Percentiles rank a stretch among this genome's conserved stretches.
Conservation (phyloP, 2,888 invertebrate genomes). For the Leistus spinibarbis region DNA sequence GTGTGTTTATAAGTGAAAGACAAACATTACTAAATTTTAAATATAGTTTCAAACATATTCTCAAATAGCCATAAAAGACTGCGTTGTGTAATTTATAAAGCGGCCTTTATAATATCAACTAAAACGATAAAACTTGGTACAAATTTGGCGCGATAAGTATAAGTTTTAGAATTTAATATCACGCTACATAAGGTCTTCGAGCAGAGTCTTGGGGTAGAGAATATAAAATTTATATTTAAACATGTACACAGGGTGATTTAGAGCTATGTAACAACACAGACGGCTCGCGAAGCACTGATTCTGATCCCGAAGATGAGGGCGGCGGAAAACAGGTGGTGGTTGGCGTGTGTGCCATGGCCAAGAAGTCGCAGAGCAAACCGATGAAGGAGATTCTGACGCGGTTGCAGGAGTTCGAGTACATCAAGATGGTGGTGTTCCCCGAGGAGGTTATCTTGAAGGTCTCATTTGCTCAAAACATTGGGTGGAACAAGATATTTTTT, state of each 20-base stretch:
- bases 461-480: conserved; percentile 40
- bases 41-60: no score
- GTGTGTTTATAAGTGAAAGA: no score
- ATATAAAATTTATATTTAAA: background rate
- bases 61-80: no score
- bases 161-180: background rate
- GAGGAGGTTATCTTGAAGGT: conserved; percentile 96
- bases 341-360: conserved; percentile 99
- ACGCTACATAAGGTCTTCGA: background rate
- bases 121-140: no score
- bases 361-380: conserved; percentile 98
- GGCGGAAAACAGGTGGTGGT: conserved; percentile 92
- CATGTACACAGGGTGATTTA: conserved; percentile 70
- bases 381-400: conserved; percentile 98
- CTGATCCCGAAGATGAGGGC: conserved; percentile 59
- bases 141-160: no score
- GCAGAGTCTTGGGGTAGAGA: background rate
- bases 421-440: conserved; percentile 92
- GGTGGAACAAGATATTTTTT: conserved; percentile 36
- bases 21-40: no score
- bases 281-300: conserved; percentile 54
- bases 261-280: conserved; percentile 72
- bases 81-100: no score
- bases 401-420: conserved; percentile 94
- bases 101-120: no score